phyloP scores from a whole-genome alignment of 2,888 invertebrate species.

The Congeria kusceri region DNA sequence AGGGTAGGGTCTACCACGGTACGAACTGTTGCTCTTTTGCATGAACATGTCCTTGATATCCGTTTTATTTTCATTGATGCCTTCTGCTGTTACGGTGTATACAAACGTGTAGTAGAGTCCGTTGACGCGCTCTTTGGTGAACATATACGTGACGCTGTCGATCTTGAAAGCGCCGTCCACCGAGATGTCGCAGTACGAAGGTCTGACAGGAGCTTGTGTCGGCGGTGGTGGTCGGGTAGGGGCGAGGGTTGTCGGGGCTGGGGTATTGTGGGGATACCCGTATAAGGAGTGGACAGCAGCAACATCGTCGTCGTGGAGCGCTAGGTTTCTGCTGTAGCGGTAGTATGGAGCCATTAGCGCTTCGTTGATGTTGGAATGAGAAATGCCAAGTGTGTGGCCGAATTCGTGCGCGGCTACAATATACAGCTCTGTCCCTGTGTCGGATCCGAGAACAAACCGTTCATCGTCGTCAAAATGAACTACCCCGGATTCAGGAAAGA shows the following conservation, averaged over 20 bases:
- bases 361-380: conserved; percentile 49
- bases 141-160: conserved; percentile 21
- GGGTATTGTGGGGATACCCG: conserved; percentile 12
- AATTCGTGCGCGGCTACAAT: conserved; percentile 64
- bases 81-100: conserved; percentile 32
- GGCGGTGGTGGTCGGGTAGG: conserved; percentile 31
- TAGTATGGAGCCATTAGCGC: conserved; percentile 62
- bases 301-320: conserved; percentile 55
- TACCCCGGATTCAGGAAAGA: conserved; percentile 52
- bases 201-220: conserved; percentile 7
- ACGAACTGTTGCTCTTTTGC: neutral
- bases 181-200: conserved; percentile 30
- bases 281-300: conserved; percentile 48
- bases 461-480: conserved; percentile 63
- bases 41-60: conserved; percentile 38
- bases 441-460: conserved; percentile 34
- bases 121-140: conserved; percentile 20
- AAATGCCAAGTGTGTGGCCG: conserved; percentile 61
- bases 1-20: conserved; percentile 35
- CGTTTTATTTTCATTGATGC: conserved; percentile 27
- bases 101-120: conserved; percentile 29
- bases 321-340: conserved; percentile 32
- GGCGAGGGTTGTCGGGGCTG: conserved; percentile 11
- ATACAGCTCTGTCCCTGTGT: conserved; percentile 49
- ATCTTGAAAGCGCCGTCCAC: conserved; percentile 45